A percentile compares a stretch with the other conserved stretches of the same genome.
Conservation (phyloP, 2,797 vertebrate species). For the Crypturellus tataupa region DNA sequence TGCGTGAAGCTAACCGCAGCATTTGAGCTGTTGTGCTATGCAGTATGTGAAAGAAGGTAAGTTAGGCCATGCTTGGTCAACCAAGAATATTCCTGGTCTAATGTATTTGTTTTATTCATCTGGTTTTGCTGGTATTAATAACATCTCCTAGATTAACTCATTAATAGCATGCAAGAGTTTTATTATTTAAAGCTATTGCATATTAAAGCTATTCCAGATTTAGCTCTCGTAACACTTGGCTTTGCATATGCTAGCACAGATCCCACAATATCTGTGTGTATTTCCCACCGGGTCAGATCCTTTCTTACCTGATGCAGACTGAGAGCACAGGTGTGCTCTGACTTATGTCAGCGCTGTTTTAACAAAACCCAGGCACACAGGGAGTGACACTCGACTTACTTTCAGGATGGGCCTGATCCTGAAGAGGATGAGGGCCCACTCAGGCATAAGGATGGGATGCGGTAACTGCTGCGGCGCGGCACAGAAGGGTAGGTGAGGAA, state of each 20-base stretch:
- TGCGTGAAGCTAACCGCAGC: neutral
- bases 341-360: neutral
- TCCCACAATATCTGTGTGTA: neutral
- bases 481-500: neutral
- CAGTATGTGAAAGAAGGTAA: neutral
- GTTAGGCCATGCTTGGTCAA: neutral
- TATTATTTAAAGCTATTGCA: neutral
- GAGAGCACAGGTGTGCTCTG: neutral
- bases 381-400: neutral
- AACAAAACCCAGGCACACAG: neutral
- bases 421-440: neutral
- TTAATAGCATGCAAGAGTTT: neutral
- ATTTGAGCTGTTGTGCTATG: neutral
- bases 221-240: neutral
- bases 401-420: too few relatives aligned
- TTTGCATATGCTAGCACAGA: neutral
- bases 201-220: neutral
- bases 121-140: neutral
- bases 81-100: neutral
- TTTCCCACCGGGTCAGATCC: neutral
- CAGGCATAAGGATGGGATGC: rapidly evolving
- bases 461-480: neutral
- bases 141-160: neutral
- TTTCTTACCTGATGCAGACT: neutral
- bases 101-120: neutral